These are phyloP conservation scores for Passer domesticus DNA, from an alignment of 2,113 vertebrate species.

Conservation along the genomic window DNA sequence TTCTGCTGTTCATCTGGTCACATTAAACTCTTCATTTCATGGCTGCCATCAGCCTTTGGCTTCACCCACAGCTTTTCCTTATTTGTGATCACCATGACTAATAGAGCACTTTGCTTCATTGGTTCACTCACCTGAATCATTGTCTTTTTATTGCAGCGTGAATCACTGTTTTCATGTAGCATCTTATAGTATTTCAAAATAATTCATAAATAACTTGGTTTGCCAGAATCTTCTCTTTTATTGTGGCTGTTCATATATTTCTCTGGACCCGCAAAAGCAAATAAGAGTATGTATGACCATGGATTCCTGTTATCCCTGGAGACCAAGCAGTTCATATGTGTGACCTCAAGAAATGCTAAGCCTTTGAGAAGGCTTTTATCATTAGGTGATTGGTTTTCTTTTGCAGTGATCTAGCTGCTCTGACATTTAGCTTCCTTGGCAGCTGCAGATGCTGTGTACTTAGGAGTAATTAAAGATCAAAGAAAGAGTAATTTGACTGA, in stretches of 20 bases:
- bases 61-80: not conserved
- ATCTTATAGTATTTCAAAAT: not conserved
- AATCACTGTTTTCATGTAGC: not conserved
- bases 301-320: not conserved
- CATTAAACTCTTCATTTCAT: not conserved
- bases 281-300: not conserved
- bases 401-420: not conserved
- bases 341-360: not conserved
- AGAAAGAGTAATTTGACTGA: not conserved
- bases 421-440: slow-evolving; percentile 2
- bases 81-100: not conserved
- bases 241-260: not conserved
- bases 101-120: not conserved
- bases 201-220: not conserved
- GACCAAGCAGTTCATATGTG: not conserved
- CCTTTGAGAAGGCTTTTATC: not conserved
- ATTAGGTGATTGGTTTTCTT: not conserved
- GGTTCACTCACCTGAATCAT: not conserved
- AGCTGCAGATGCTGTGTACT: not conserved
- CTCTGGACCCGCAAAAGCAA: not conserved
- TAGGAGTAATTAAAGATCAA: slow-evolving; percentile 17
- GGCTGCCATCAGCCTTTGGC: not conserved
- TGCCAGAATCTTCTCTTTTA: not conserved
- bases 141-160: not conserved
- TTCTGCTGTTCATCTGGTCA: not conserved